A percentile compares a stretch with the other conserved stretches of the same genome.
These are phyloP conservation scores for Tangara arthus DNA, from an alignment of 2,797 vertebrate species.

Conservation along the genomic window DNA sequence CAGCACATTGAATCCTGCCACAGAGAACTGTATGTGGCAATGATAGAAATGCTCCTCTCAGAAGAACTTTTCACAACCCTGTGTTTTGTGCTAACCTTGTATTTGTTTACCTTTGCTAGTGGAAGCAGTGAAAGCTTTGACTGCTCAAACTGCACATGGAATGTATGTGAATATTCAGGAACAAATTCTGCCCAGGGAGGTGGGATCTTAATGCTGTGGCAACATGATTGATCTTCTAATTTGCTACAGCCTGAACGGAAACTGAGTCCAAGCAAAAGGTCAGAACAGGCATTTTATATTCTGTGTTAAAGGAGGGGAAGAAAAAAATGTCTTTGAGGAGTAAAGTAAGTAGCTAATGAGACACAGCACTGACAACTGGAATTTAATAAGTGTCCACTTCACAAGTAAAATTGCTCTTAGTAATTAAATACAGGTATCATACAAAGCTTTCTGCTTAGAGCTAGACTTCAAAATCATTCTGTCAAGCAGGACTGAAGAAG, in stretches of 20 bases:
- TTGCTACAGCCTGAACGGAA: slow-evolving; percentile 67
- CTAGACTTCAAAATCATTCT: slow-evolving; percentile 7
- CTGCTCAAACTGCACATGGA: not conserved
- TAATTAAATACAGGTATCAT: slow-evolving; percentile 70
- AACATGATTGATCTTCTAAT: slow-evolving; percentile 44
- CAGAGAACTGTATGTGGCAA: not conserved
- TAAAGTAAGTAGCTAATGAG: slow-evolving; percentile 66
- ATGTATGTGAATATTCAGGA: not conserved
- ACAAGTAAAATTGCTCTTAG: slow-evolving; percentile 53
- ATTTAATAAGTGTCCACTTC: slow-evolving; percentile 62
- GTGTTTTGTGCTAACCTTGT: not conserved
- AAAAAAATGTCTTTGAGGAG: slow-evolving; percentile 71
- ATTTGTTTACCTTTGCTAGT: not conserved
- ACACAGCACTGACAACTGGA: slow-evolving; percentile 71
- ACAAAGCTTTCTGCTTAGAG: slow-evolving; percentile 30
- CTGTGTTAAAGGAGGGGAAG: slow-evolving; percentile 36
- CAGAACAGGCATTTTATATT: slow-evolving; percentile 69
- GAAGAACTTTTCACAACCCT: not conserved
- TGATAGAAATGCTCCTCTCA: not conserved
- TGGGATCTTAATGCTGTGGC: slow-evolving; percentile 9
- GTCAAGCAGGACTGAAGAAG: not conserved
- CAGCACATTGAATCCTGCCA: not conserved
- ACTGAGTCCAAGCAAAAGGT: slow-evolving; percentile 64
- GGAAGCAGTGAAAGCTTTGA: not conserved
- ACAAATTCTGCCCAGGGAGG: not conserved